These are phyloP conservation scores for Manis javanica DNA, from an alignment of 2,797 vertebrate species.

Conservation along the genomic window DNA sequence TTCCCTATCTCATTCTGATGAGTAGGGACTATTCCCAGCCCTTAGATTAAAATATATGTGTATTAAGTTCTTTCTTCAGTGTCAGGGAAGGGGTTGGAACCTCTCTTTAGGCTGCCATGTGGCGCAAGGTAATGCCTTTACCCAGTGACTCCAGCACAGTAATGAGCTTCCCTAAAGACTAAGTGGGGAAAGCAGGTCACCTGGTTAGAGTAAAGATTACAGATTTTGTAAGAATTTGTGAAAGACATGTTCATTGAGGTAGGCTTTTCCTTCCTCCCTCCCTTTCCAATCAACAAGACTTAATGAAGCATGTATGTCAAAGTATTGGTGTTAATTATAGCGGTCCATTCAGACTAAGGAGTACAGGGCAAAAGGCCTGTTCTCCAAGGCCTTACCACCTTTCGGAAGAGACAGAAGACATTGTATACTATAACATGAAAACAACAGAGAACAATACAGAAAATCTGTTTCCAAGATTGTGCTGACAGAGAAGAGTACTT, in stretches of 20 bases:
- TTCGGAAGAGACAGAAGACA: background rate
- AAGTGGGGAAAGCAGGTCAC: background rate
- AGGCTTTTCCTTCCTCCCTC: background rate
- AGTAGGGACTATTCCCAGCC: background rate
- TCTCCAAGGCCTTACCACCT: background rate
- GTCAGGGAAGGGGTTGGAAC: background rate
- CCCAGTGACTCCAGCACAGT: background rate
- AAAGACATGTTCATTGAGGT: background rate
- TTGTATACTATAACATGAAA: background rate
- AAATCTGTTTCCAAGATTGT: constrained; percentile 1
- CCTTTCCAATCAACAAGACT: background rate
- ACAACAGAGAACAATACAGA: background rate
- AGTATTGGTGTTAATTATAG: background rate
- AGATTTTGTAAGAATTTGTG: constrained; percentile 12
- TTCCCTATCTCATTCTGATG: background rate
- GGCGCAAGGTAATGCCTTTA: background rate
- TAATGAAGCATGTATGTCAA: background rate
- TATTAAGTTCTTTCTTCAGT: background rate
- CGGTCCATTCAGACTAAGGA: background rate
- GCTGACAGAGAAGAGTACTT: background rate
- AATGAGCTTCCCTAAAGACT: background rate
- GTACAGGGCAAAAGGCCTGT: background rate
- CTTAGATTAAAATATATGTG: background rate
- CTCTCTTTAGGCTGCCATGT: background rate
- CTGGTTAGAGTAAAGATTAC: background rate